Percentiles rank a stretch among this genome's conserved stretches.
Conservation (phyloP, 2,113 vertebrate genomes). For the Zapornia atra region DNA sequence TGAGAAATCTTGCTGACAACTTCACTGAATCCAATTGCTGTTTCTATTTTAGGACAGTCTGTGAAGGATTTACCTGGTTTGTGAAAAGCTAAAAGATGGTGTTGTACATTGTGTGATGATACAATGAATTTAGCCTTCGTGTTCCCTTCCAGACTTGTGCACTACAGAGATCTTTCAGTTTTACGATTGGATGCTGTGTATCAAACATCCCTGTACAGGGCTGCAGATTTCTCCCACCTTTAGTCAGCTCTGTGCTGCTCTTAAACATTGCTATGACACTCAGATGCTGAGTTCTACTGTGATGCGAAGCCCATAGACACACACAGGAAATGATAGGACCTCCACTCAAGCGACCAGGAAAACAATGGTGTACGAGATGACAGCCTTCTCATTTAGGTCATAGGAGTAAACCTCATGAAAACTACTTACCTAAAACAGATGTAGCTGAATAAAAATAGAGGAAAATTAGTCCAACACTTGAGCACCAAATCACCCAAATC, state of each 20-base stretch:
- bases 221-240: background rate
- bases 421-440: background rate
- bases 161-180: background rate
- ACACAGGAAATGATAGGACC: background rate
- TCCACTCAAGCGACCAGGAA: background rate
- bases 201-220: background rate
- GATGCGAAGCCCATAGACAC: background rate
- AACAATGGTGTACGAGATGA: accelerated
- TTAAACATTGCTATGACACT: background rate
- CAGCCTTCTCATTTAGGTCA: background rate
- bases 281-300: background rate
- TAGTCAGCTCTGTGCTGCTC: background rate
- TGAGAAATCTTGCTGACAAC: conserved; percentile 31
- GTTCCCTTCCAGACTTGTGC: background rate
- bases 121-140: background rate
- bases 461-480: background rate
- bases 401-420: background rate
- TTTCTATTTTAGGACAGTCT: background rate
- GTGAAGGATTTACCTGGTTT: conserved; percentile 1
- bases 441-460: background rate
- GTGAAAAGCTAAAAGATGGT: background rate
- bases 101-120: background rate
- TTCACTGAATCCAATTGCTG: background rate
- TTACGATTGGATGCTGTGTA: background rate
- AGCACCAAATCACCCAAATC: background rate